Evolutionary conservation across 2,797 vertebrate species (phyloP).

Genomic region (Podarcis lilfordi): DNA sequence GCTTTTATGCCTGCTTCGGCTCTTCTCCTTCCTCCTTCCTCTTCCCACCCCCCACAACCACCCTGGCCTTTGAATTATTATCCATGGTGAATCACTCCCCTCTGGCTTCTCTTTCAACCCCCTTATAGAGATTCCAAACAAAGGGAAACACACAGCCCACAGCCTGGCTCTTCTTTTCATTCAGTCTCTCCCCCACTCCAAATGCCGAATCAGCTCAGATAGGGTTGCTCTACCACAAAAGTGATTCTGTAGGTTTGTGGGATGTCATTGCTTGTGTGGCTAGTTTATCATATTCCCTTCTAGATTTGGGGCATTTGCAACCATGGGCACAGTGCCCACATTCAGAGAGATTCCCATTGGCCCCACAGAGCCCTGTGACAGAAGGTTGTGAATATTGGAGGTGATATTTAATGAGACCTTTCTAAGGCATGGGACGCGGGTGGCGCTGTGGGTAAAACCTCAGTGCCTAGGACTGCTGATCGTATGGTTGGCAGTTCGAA

Average conservation of each 20-base stretch:
- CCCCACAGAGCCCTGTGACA: no score
- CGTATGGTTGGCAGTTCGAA: no score
- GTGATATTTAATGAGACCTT: no score
- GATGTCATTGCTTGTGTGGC: not conserved
- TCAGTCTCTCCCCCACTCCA: constrained; percentile 14
- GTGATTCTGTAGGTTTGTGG: not conserved
- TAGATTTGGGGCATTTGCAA: not conserved
- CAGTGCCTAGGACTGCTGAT: no score
- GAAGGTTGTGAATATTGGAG: no score
- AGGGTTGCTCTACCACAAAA: not conserved
- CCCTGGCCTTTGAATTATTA: not conserved
- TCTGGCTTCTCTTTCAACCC: constrained; percentile 49
- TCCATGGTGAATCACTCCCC: constrained; percentile 62
- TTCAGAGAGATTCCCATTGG: no score
- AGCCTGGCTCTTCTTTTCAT: constrained; percentile 52
- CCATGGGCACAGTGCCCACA: no score
- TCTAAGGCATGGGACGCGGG: no score
- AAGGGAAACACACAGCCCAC: constrained; percentile 52
- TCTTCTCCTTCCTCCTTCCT: constrained; percentile 43
- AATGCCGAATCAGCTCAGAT: not conserved
- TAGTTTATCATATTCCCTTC: not conserved
- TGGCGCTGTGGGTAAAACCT: no score
- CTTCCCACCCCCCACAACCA: constrained; percentile 33
- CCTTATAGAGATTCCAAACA: constrained; percentile 53
- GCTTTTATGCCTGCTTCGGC: constrained; percentile 55